Evolutionary conservation across 2,888 invertebrate genomes (phyloP).

Genomic region (Luffia ferchaultella): DNA sequence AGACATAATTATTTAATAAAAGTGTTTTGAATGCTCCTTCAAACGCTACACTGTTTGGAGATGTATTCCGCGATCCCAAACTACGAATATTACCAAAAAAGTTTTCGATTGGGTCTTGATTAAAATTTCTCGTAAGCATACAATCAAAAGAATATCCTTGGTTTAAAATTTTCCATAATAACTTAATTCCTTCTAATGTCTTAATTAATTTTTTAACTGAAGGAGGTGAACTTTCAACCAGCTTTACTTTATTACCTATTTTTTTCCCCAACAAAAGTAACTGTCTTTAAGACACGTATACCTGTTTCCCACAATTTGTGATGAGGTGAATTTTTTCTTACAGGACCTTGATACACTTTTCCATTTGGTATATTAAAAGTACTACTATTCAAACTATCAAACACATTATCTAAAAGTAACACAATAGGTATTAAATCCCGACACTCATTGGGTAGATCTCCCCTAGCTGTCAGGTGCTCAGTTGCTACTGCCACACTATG

Average conservation of each 20-base stretch:
- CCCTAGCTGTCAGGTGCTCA: background rate
- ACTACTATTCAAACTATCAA: background rate
- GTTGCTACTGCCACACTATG: slow-evolving; percentile 1
- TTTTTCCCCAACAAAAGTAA: background rate
- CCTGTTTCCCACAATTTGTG: background rate
- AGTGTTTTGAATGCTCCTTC: too few species aligned
- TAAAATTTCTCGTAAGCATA: slow-evolving; percentile 12
- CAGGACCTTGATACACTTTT: background rate
- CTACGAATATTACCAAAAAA: too few species aligned
- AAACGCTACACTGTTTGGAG: too few species aligned
- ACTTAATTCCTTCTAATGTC: background rate
- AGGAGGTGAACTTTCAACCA: background rate
- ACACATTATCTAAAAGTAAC: background rate
- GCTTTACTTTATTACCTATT: background rate
- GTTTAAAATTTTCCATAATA: background rate
- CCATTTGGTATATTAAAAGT: background rate
- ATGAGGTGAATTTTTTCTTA: background rate
- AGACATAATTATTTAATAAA: too few species aligned
- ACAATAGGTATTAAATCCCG: background rate
- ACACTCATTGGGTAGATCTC: background rate
- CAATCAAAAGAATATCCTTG: slow-evolving; percentile 4
- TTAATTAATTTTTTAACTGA: background rate
- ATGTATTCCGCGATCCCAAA: too few species aligned
- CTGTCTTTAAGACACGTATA: background rate
- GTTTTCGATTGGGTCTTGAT: slow-evolving; percentile 13